Conservation (phyloP, 2,113 vertebrate species). For the Aramus guarauna region DNA sequence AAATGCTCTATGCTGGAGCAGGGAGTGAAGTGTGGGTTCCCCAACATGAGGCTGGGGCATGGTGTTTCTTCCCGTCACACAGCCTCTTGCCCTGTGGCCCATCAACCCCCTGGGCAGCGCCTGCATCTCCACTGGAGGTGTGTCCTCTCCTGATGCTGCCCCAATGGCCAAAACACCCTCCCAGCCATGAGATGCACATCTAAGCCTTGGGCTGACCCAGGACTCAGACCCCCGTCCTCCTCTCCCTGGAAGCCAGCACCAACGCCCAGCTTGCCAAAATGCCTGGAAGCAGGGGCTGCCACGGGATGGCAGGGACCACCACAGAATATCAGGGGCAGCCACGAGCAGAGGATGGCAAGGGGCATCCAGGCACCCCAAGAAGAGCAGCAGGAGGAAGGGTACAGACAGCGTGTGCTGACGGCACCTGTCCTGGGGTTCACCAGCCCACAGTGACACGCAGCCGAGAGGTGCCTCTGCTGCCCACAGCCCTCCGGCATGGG, state of each 20-base stretch:
- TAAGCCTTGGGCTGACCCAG: neutral
- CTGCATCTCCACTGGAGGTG: neutral
- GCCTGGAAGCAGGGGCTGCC: neutral
- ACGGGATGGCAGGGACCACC: neutral
- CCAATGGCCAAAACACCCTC: neutral
- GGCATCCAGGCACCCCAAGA: fast-evolving
- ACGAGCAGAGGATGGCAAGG: fast-evolving
- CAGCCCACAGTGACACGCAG: neutral
- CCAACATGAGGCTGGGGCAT: too few relatives aligned
- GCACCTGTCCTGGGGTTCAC: neutral
- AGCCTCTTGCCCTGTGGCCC: neutral
- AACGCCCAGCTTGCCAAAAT: neutral
- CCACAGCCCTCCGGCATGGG: neutral
- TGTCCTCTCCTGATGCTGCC: neutral
- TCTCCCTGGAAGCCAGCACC: neutral
- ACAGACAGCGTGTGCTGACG: neutral
- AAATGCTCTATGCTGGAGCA: neutral
- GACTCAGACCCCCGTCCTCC: fast-evolving
- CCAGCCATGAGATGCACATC: too few relatives aligned
- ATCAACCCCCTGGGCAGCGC: neutral
- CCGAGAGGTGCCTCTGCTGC: neutral
- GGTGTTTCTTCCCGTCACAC: neutral
- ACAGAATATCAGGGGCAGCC: neutral
- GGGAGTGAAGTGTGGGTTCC: neutral
- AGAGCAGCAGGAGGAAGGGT: neutral